Percentiles rank a stretch among this genome's conserved stretches.
These are phyloP conservation scores for Drosophila pectinifera DNA, from an alignment of 1,140 invertebrate genomes.

Conservation along the genomic window DNA sequence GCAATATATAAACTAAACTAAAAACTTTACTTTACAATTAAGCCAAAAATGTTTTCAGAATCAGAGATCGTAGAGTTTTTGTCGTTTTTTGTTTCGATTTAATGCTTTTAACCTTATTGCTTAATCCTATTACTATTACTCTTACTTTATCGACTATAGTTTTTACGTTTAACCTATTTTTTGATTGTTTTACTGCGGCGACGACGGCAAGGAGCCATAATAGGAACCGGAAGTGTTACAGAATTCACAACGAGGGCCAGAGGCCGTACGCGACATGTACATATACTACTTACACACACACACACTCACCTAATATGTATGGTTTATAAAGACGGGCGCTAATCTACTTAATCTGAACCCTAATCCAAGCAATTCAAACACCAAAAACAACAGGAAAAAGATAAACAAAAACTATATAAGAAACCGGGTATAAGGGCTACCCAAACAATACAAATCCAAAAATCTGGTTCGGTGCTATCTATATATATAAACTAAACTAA, in stretches of 20 bases:
- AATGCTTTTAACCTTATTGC: constrained; percentile 3
- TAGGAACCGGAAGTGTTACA: too few species aligned
- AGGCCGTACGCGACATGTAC: constrained; percentile 34
- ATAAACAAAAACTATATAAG: constrained; percentile 1
- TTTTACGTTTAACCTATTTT: constrained; percentile 2
- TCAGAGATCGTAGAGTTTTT: background rate
- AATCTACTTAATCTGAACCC: constrained; percentile 73
- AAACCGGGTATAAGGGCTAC: background rate
- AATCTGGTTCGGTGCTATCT: constrained; percentile 38
- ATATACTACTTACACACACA: constrained; percentile 23
- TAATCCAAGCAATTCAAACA: constrained; percentile 42
- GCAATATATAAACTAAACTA: constrained; percentile 4
- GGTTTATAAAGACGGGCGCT: constrained; percentile 48
- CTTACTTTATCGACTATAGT: constrained; percentile 6
- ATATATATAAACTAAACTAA: background rate
- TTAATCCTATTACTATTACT: constrained; percentile 24
- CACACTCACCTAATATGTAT: constrained; percentile 34
- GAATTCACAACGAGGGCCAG: too few species aligned
- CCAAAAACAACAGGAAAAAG: constrained; percentile 9
- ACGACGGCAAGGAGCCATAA: background rate
- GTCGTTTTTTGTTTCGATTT: background rate
- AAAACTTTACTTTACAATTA: constrained; percentile 8
- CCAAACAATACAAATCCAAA: background rate
- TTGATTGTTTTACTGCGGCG: background rate
- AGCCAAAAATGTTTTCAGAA: constrained; percentile 24